Conservation (phyloP, 2,113 vertebrate genomes). For the Menidia beryllina region DNA sequence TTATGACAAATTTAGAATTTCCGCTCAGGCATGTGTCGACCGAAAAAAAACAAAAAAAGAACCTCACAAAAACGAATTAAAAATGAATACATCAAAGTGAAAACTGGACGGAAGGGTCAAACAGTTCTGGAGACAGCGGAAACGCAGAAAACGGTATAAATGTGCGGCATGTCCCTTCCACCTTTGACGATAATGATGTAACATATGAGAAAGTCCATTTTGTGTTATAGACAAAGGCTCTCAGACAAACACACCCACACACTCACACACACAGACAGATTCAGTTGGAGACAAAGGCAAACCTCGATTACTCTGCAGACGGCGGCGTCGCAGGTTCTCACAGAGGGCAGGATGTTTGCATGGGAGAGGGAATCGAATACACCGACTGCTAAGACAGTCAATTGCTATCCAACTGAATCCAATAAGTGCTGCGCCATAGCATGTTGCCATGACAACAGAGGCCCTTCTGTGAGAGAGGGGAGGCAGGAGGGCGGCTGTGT, state of each 20-base stretch:
- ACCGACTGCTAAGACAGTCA: constrained; percentile 64
- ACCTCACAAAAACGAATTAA: constrained; percentile 32
- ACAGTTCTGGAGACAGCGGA: constrained; percentile 23
- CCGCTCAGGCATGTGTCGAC: constrained; percentile 60
- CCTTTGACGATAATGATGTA: constrained; percentile 10
- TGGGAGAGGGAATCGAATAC: constrained; percentile 58
- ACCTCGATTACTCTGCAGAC: constrained; percentile 40
- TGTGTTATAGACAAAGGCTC: constrained; percentile 65
- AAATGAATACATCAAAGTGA: constrained; percentile 38
- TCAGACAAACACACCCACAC: constrained; percentile 35
- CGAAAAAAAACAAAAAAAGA: background rate
- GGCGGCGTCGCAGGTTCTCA: constrained; percentile 51
- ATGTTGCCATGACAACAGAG: constrained; percentile 94
- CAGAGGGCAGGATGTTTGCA: constrained; percentile 54
- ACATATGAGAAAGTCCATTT: constrained; percentile 53
- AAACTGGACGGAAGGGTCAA: constrained; percentile 21
- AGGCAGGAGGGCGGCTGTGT: constrained; percentile 69
- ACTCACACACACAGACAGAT: constrained; percentile 33
- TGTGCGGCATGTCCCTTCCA: constrained; percentile 25
- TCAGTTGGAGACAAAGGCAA: constrained; percentile 52
- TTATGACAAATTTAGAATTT: constrained; percentile 61
- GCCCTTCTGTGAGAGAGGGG: constrained; percentile 83
- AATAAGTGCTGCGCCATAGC: constrained; percentile 92
- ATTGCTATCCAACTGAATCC: constrained; percentile 82
- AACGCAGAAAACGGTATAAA: constrained; percentile 27